Evolutionary conservation across 2,113 vertebrate species (phyloP).

Genomic region (Triplophysa siluroides): DNA sequence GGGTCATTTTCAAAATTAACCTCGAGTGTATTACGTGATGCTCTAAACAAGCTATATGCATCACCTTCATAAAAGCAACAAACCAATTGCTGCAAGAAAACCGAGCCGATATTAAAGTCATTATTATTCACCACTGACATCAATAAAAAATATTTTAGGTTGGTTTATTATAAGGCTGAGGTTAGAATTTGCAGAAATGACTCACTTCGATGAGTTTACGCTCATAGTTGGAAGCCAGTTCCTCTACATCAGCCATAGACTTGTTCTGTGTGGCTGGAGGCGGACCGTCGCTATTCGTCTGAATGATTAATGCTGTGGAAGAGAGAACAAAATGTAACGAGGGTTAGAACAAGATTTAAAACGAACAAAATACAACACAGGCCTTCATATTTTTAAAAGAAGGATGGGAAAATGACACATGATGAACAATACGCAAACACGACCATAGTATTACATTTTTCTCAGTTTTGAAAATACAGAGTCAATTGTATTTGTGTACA

Average conservation of each 20-base stretch:
- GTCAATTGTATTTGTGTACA: too few relatives aligned
- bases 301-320: constrained; percentile 64
- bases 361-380: neutral
- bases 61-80: neutral
- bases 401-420: neutral
- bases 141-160: neutral
- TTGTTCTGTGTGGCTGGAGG: constrained; percentile 80
- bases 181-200: neutral
- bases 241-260: constrained; percentile 85
- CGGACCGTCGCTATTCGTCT: constrained; percentile 79
- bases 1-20: neutral
- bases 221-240: constrained; percentile 90
- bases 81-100: neutral
- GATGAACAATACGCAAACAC: too few relatives aligned
- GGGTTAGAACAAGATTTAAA: constrained; percentile 5
- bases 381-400: neutral
- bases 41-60: neutral
- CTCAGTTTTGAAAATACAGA: too few relatives aligned
- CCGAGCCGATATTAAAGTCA: neutral
- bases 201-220: constrained; percentile 97
- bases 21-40: neutral
- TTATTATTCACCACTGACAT: neutral
- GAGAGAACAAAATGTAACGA: constrained; percentile 27
- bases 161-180: neutral
- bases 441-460: too few relatives aligned